A percentile compares a stretch with the other conserved stretches of the same genome.
Evolutionary conservation across 2,797 vertebrate species (phyloP).

Genomic region (Urophycis tenuis): DNA sequence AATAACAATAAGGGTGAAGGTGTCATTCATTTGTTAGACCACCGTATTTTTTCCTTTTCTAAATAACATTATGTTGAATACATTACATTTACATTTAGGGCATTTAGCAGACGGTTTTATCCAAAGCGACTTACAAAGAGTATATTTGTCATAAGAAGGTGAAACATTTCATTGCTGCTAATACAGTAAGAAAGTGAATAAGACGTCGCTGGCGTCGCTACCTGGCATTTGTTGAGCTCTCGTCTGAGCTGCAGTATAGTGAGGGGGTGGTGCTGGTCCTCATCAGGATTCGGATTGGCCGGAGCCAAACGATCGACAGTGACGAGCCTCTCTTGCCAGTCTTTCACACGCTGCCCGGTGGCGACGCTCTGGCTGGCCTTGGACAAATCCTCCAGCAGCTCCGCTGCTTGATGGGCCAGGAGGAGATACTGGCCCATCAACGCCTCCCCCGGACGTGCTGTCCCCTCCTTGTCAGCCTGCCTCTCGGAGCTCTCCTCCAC

Average conservation of each 20-base stretch:
- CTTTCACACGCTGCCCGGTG: constrained; percentile 66
- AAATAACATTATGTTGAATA: too few species aligned
- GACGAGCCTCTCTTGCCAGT: constrained; percentile 72
- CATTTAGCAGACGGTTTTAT: too few species aligned
- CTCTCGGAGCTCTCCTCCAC: constrained; percentile 22
- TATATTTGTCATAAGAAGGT: too few species aligned
- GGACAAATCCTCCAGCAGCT: constrained; percentile 69
- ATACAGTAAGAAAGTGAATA: too few species aligned
- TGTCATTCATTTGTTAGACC: too few species aligned
- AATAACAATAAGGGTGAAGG: too few species aligned
- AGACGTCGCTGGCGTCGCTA: constrained; percentile 36
- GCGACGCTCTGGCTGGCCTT: constrained; percentile 47
- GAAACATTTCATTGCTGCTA: too few species aligned
- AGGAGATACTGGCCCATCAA: constrained; percentile 58
- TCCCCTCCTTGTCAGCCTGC: constrained; percentile 26
- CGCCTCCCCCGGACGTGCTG: constrained; percentile 57
- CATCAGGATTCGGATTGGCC: constrained; percentile 38
- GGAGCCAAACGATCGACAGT: constrained; percentile 56
- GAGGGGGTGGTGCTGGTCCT: constrained; percentile 47
- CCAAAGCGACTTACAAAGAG: too few species aligned
- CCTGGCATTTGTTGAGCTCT: constrained; percentile 80
- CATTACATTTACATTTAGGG: too few species aligned
- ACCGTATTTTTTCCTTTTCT: too few species aligned
- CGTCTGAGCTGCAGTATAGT: constrained; percentile 71
- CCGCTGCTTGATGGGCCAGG: constrained; percentile 74